phyloP scores from a whole-genome alignment of 2,113 vertebrate genomes.

The Ifrita kowaldi region DNA sequence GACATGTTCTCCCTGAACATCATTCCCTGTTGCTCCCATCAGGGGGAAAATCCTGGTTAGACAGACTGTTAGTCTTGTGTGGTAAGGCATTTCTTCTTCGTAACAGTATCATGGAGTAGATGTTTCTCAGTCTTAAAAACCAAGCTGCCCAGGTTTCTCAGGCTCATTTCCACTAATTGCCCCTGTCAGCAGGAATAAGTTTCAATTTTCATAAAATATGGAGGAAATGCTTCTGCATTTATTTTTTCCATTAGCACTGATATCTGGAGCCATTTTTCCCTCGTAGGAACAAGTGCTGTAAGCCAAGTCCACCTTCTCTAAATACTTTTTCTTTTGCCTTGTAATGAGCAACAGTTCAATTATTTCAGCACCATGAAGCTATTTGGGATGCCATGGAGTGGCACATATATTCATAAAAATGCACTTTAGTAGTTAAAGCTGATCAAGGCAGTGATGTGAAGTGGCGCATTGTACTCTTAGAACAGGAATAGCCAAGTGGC shows the following conservation, averaged over 20 bases:
- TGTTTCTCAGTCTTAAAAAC: not conserved
- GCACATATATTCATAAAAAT: not conserved
- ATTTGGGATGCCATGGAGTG: not conserved
- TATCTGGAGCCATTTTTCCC: not conserved
- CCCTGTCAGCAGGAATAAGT: not conserved
- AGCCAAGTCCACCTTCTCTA: not conserved
- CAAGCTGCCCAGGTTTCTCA: not conserved
- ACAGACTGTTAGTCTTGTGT: not conserved
- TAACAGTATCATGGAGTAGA: not conserved
- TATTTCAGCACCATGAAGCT: not conserved
- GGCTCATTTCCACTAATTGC: not conserved
- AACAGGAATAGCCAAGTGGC: not conserved
- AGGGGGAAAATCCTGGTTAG: not conserved
- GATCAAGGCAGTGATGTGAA: rapidly evolving
- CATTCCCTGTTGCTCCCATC: not conserved
- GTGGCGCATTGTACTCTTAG: not conserved
- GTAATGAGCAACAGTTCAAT: not conserved
- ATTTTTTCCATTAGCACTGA: not conserved
- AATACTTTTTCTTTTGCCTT: not conserved
- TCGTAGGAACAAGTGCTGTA: not conserved
- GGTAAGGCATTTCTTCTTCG: not conserved
- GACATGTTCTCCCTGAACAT: not conserved
- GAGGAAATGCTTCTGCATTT: not conserved
- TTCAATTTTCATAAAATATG: not conserved
- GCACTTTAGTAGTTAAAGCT: not conserved